Percentiles rank a stretch among this genome's conserved stretches.
Evolutionary conservation across 2,797 vertebrate genomes (phyloP).

Genomic region (Setipinna tenuifilis): DNA sequence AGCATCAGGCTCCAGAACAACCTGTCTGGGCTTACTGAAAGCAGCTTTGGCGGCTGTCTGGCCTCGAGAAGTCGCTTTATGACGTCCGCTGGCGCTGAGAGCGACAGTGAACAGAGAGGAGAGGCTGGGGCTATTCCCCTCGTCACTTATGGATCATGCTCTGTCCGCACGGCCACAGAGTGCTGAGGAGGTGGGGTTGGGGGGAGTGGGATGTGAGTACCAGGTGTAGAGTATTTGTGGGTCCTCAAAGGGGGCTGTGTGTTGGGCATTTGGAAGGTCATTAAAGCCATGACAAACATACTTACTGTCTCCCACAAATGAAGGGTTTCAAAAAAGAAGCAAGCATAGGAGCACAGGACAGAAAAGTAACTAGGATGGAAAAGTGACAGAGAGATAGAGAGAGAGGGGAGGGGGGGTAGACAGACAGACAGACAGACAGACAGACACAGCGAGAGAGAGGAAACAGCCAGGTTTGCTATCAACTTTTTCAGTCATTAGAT

Average conservation of each 20-base stretch:
- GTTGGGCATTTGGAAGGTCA: background rate
- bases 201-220: background rate
- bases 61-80: background rate
- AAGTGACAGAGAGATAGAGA: background rate
- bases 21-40: slow-evolving; percentile 45
- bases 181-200: background rate
- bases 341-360: background rate
- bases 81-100: background rate
- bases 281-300: background rate
- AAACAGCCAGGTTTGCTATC: slow-evolving; percentile 40
- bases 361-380: background rate
- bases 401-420: background rate
- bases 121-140: background rate
- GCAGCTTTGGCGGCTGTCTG: slow-evolving; percentile 21
- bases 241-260: slow-evolving; percentile 1
- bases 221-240: background rate
- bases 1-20: slow-evolving; percentile 43
- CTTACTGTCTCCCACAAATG: background rate
- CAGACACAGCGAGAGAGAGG: background rate
- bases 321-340: background rate
- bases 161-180: background rate
- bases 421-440: slow-evolving; percentile 22
- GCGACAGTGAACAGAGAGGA: background rate
- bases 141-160: background rate
- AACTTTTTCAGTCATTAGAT: slow-evolving; percentile 49